These are phyloP conservation scores for Dysidea cf. avara DNA, from an alignment of 37 sponge, comb jelly and placozoan genomes.

Conservation along the genomic window DNA sequence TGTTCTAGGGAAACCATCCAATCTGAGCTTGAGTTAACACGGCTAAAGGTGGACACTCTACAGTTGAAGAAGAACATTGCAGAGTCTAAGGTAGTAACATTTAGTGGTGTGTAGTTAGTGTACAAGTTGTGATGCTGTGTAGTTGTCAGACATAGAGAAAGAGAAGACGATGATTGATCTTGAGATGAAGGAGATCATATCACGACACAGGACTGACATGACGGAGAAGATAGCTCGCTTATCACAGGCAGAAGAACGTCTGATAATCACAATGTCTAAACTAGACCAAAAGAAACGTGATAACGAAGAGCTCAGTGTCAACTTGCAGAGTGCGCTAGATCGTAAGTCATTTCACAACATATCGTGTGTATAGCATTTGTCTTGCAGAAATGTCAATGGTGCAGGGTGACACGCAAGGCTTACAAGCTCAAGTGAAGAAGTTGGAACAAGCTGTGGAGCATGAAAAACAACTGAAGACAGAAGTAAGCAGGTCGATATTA, in stretches of 20 bases:
- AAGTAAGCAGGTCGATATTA: too few relatives aligned
- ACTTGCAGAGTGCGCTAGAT: neutral
- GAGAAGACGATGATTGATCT: constrained; percentile 87
- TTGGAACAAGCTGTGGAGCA: constrained; percentile 43
- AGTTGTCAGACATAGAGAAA: constrained; percentile 69
- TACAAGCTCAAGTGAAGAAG: constrained; percentile 24
- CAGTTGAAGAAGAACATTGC: constrained; percentile 1
- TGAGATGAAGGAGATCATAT: constrained; percentile 69
- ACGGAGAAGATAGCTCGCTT: constrained; percentile 64
- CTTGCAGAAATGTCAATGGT: constrained; percentile 18
- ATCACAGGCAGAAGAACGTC: constrained; percentile 39
- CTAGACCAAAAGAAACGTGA: constrained; percentile 38
- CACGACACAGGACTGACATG: constrained; percentile 57
- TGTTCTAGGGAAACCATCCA: too few relatives aligned
- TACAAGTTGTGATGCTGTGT: constrained; percentile 39
- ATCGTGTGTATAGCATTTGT: neutral
- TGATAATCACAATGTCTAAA: constrained; percentile 25
- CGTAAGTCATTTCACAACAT: constrained; percentile 1
- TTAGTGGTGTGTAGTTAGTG: constrained; percentile 30
- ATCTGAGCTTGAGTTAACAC: too few relatives aligned
- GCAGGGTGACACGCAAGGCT: neutral
- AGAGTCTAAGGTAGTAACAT: too few relatives aligned
- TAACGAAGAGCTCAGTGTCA: constrained; percentile 25
- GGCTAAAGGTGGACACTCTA: constrained; percentile 38
- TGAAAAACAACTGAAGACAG: constrained; percentile 57